Percentiles rank a stretch among this genome's conserved stretches.
These are phyloP conservation scores for Drosophila colorata DNA, from an alignment of 2,888 invertebrate species.

Conservation along the genomic window DNA sequence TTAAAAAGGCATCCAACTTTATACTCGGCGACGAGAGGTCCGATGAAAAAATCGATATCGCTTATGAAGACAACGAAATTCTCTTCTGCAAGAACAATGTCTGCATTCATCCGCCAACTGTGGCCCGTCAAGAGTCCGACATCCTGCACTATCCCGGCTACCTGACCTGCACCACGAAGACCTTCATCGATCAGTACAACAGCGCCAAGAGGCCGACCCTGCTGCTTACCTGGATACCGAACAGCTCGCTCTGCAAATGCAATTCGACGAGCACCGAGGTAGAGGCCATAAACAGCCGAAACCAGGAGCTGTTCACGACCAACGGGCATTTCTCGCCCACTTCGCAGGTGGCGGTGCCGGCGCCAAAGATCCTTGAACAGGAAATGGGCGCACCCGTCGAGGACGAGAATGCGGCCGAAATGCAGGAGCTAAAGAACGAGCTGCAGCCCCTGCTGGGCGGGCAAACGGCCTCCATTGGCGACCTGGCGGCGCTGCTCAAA, in stretches of 20 bases:
- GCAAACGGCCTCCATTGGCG: slow-evolving; percentile 81
- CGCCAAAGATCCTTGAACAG: slow-evolving; percentile 53
- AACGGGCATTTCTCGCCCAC: slow-evolving; percentile 50
- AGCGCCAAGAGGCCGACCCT: slow-evolving; percentile 92
- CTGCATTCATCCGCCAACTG: slow-evolving; percentile 97
- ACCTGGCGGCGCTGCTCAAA: slow-evolving; percentile 83
- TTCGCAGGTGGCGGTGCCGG: slow-evolving; percentile 53
- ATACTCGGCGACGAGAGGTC: slow-evolving; percentile 91
- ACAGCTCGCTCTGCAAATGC: slow-evolving; percentile 94
- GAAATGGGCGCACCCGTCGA: slow-evolving; percentile 48
- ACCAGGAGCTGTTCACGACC: slow-evolving; percentile 86
- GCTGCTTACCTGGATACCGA: slow-evolving; percentile 97
- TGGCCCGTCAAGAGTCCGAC: slow-evolving; percentile 92
- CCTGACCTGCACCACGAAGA: slow-evolving; percentile 93
- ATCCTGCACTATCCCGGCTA: slow-evolving; percentile 96
- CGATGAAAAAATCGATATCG: slow-evolving; percentile 87
- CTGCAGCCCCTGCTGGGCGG: slow-evolving; percentile 84
- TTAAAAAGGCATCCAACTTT: slow-evolving; percentile 92
- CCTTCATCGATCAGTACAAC: slow-evolving; percentile 91
- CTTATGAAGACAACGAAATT: slow-evolving; percentile 93
- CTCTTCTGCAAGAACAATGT: slow-evolving; percentile 98
- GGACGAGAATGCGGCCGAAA: slow-evolving; percentile 81
- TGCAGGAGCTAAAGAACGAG: slow-evolving; percentile 84
- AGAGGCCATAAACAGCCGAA: slow-evolving; percentile 83
- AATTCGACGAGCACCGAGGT: slow-evolving; percentile 85